phyloP scores from a whole-genome alignment of 2,888 invertebrate genomes.

The Cerastis rubricosa region DNA sequence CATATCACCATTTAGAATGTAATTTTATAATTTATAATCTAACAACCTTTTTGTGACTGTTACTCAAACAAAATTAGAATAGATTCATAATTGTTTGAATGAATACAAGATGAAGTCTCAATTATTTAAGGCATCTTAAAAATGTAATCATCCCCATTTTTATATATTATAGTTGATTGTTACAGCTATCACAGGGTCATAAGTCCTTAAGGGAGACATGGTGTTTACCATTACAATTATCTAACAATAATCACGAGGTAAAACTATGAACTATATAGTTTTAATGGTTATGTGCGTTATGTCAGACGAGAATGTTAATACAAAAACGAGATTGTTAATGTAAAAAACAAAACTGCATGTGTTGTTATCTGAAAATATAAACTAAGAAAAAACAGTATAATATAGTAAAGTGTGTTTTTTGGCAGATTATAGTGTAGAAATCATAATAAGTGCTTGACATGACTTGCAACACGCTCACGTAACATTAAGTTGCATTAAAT shows the following conservation, averaged over 20 bases:
- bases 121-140: slow-evolving; percentile 57
- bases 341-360: too few species aligned
- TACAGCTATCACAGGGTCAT: slow-evolving; percentile 63
- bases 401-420: not conserved
- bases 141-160: slow-evolving; percentile 43
- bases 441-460: slow-evolving; percentile 3
- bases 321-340: slow-evolving; percentile 22
- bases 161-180: slow-evolving; percentile 52
- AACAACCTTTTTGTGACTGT: not conserved
- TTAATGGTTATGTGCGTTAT: slow-evolving; percentile 48
- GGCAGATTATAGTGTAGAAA: not conserved
- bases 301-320: slow-evolving; percentile 26
- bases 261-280: slow-evolving; percentile 58
- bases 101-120: slow-evolving; percentile 27
- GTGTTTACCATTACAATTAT: slow-evolving; percentile 49
- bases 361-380: not conserved
- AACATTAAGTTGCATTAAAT: slow-evolving; percentile 21
- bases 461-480: slow-evolving; percentile 28
- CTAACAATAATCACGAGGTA: slow-evolving; percentile 63
- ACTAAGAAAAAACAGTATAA: slow-evolving; percentile 11
- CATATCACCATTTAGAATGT: slow-evolving; percentile 1
- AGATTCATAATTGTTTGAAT: not conserved
- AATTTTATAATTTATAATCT: slow-evolving; percentile 19
- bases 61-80: not conserved
- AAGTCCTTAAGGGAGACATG: slow-evolving; percentile 50